phyloP scores from a whole-genome alignment of 2,888 invertebrate species.

The Ormyrus labotus region DNA sequence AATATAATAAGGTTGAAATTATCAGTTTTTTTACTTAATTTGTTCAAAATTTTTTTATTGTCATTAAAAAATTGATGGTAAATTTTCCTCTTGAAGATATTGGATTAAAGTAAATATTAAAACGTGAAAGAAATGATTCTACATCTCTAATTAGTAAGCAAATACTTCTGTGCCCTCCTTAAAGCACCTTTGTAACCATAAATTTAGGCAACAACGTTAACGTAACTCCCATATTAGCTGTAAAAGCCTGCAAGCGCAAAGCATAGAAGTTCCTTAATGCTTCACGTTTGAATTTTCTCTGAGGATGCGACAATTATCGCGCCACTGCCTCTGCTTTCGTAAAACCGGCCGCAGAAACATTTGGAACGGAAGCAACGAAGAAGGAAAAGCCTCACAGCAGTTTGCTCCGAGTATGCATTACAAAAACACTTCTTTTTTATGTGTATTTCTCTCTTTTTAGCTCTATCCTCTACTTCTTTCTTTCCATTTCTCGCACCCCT shows the following conservation, averaged over 20 bases:
- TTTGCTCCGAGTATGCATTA: conserved; percentile 14
- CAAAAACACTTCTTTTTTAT: conserved; percentile 28
- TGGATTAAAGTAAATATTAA: too few species aligned
- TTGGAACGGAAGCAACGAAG: not conserved
- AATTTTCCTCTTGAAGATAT: too few species aligned
- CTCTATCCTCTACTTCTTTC: not conserved
- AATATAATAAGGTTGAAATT: too few species aligned
- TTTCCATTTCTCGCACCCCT: not conserved
- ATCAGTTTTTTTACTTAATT: too few species aligned
- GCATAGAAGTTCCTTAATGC: conserved; percentile 18
- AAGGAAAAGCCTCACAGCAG: conserved; percentile 23
- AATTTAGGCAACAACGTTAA: too few species aligned
- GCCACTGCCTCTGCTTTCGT: not conserved
- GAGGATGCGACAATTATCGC: conserved; percentile 24
- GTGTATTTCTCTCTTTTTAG: not conserved
- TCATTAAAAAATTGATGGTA: too few species aligned
- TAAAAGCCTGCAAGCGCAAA: not conserved
- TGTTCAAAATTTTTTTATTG: too few species aligned
- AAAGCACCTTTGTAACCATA: too few species aligned
- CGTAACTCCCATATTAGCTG: not conserved
- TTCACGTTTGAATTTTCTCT: conserved; percentile 27
- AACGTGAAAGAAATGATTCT: too few species aligned
- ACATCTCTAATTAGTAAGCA: too few species aligned
- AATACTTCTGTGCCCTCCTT: too few species aligned
- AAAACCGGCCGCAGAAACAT: conserved; percentile 27